phyloP scores from a whole-genome alignment of 2,888 invertebrate genomes.

The Cancer borealis region DNA sequence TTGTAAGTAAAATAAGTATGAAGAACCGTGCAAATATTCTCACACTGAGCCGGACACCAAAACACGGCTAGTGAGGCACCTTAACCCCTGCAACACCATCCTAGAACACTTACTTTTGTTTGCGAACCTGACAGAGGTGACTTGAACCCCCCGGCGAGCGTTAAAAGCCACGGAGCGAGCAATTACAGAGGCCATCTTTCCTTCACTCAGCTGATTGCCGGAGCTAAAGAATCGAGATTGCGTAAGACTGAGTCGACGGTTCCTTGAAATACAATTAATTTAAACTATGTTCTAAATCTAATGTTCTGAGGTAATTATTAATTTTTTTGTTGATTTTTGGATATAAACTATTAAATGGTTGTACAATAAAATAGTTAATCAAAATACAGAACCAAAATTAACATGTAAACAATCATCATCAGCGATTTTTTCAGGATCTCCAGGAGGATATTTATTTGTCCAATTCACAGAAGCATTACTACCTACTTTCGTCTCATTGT shows the following conservation, averaged over 20 bases:
- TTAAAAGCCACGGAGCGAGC: slow-evolving; percentile 55
- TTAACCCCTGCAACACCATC: not conserved
- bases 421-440: too few relatives aligned
- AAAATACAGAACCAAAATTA: too few relatives aligned
- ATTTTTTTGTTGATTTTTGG: too few relatives aligned
- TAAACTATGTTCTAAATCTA: not conserved
- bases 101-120: slow-evolving; percentile 65
- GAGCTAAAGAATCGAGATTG: slow-evolving; percentile 28
- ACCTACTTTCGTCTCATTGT: too few relatives aligned
- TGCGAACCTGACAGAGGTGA: slow-evolving; percentile 63
- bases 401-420: too few relatives aligned
- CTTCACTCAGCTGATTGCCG: slow-evolving; percentile 58
- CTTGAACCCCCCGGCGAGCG: slow-evolving; percentile 64
- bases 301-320: not conserved
- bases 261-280: not conserved
- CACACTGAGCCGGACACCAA: not conserved
- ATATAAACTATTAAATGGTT: too few relatives aligned
- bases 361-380: too few relatives aligned
- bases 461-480: too few relatives aligned
- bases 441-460: too few relatives aligned
- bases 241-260: slow-evolving; percentile 49
- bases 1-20: too few relatives aligned
- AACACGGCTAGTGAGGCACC: not conserved
- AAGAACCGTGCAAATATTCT: too few relatives aligned
- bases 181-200: slow-evolving; percentile 59